Evolutionary conservation across 2,888 invertebrate genomes (phyloP).

Genomic region (Agrochola litura): DNA sequence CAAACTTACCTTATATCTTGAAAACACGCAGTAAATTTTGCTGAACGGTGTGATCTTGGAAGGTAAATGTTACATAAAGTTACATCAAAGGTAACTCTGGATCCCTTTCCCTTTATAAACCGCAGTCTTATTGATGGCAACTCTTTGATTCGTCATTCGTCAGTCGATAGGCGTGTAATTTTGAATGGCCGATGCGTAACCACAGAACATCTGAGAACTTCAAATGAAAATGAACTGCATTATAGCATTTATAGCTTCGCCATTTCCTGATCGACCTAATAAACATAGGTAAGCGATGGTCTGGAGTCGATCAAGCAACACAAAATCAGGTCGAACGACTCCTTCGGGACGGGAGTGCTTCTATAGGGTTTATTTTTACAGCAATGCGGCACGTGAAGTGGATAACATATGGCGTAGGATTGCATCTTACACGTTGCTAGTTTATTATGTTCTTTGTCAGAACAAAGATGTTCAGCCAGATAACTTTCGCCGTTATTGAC

Average conservation of each 20-base stretch:
- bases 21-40: constrained; percentile 18
- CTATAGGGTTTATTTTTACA: constrained; percentile 81
- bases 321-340: constrained; percentile 77
- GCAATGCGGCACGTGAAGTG: constrained; percentile 78
- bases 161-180: constrained; percentile 64
- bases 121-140: constrained; percentile 50
- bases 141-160: constrained; percentile 69
- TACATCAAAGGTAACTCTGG: constrained; percentile 52
- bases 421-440: constrained; percentile 26
- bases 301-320: constrained; percentile 84
- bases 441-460: constrained; percentile 23
- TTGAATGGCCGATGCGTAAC: constrained; percentile 59
- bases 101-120: constrained; percentile 46
- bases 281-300: constrained; percentile 80
- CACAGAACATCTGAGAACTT: constrained; percentile 64
- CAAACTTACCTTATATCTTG: constrained; percentile 13
- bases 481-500: constrained; percentile 30
- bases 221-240: constrained; percentile 81
- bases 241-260: constrained; percentile 78
- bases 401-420: constrained; percentile 49
- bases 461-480: constrained; percentile 16
- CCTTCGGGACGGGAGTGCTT: constrained; percentile 67
- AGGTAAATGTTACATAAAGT: constrained; percentile 41
- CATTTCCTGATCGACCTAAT: constrained; percentile 86
- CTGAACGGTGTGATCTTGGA: constrained; percentile 3